Base-by-base conservation (phyloP, 2,888 invertebrate species). In the Abrostola triplasia region DNA sequence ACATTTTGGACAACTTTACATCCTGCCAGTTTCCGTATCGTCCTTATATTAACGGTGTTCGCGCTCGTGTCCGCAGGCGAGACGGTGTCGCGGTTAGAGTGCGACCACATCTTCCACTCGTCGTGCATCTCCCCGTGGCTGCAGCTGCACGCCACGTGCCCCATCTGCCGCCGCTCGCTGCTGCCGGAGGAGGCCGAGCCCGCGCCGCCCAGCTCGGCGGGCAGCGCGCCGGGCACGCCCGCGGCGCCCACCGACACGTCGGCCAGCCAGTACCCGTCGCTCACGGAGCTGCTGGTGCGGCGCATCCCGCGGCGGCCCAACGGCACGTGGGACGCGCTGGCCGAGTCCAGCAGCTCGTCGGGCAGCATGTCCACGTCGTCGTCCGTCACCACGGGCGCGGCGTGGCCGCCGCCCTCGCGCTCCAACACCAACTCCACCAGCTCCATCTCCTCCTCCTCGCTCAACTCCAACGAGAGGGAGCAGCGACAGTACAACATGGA, bases 61-160 rank as follows among this genome's bases (percentile, higher is more conserved):
- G 38, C 48, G 11, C 35, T n/a, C 24, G 13, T 89, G 90, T 24
- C 24, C 24, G 13, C 88, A 84, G 96, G 96, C 55, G 98, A 98
- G 90, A 95, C 95, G 70, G 98, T 97, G 13, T 96, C 97, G 67
- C 96, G 97, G 84, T 94, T 98, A 84, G 96, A 97, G 66, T 98
- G 98, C 94, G 96, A 96, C 81, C 99, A 99, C 95, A 95, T 98
- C 64, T 99, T 98, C 95, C 99, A 99, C 92, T 96, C 97, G 87
- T 96, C 96, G 73, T 99, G 99, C 90, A 99, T 99, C 91, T 96
- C 98, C 78, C 99, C 98, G 65, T 99, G 99, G 99, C 95, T 99
- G 82, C 97, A 98, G 95, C 95, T 99, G 95, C 99, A 99, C 94
- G 98, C 98, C 67, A 99, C 99, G 52, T 99, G 99, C 89, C 99